Conservation (phyloP, 2,888 invertebrate species). For the Heterodera filipjevi region DNA sequence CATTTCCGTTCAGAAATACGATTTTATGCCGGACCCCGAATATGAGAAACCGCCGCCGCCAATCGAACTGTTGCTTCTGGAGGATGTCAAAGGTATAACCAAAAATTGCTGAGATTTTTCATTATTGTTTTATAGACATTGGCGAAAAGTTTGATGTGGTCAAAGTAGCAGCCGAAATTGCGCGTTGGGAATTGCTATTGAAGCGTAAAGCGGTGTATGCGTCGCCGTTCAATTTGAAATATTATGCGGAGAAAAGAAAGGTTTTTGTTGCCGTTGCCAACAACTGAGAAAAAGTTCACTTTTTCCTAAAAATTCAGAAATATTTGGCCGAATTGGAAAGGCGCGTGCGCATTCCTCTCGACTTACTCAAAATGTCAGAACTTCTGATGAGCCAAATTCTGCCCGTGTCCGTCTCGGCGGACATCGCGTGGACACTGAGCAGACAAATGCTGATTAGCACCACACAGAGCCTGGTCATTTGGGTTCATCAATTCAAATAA, state of each 20-base stretch:
- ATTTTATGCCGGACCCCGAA: constrained; percentile 46
- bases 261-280: constrained; percentile 22
- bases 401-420: constrained; percentile 56
- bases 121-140: constrained; percentile 47
- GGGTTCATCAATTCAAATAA: too few relatives aligned
- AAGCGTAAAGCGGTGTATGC: constrained; percentile 59
- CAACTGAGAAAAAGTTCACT: not conserved
- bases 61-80: constrained; percentile 55
- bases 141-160: constrained; percentile 63
- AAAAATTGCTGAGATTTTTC: not conserved
- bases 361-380: constrained; percentile 50
- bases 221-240: constrained; percentile 61
- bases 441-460: constrained; percentile 49
- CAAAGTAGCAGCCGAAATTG: constrained; percentile 49
- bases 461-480: constrained; percentile 38
- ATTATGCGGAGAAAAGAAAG: constrained; percentile 60
- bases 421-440: constrained; percentile 56
- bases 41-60: constrained; percentile 50
- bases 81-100: constrained; percentile 58
- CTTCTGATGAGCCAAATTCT: constrained; percentile 52
- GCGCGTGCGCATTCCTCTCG: constrained; percentile 57
- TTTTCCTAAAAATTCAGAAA: constrained; percentile 14
- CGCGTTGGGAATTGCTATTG: constrained; percentile 52
- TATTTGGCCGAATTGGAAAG: constrained; percentile 54
- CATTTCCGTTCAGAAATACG: constrained; percentile 54